Evolutionary conservation across 2,888 invertebrate species (phyloP), one percentile per base, ranked within the genome.

Genomic region (Phyllotreta striolata): DNA sequence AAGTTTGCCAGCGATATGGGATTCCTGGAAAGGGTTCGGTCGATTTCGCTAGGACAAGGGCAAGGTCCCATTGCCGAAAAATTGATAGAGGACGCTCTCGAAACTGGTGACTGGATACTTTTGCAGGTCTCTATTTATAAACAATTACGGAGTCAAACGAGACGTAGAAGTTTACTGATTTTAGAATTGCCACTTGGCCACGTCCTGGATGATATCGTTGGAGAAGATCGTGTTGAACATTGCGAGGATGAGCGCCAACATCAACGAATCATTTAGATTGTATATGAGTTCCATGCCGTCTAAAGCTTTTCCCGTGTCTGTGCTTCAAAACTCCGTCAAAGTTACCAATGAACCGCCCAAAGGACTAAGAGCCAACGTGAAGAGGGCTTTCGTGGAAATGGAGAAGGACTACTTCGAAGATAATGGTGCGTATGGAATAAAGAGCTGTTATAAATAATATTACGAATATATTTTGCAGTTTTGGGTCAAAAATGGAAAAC

Each of bases 341-440:
- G 92, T 96, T 59, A 96, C 96, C 0, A 96, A 95, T 79, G 96
- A 97, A 79, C 94, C 96, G 0, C 96, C 96, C 0, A 95, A 93
- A 80, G 96, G 96, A 0, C 83, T 96, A 1, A 88, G 92, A 73
- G 93, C 96, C 6, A 96, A 96, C 78, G 85, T 97, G 0, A 89
- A 92, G 71, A 87, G 94, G 73, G 93, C 95, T 0, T 88, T 95
- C 67, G 84, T 87, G 52, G 91, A 94, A 77, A 86, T 96, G 78
- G 86, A 88, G 37, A 87, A 87, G 52, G 88, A 89, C 56, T 93
- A 91, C 79, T 95, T 95, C 76, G 92, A 95, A 81, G 86, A 89
- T 67, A 88, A 95, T 78, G 83, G 92, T 91, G 81, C 81, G 71
- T 67, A 55, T 7, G 4, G 10, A 35, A 40, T 40, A 40, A 40